Base-by-base conservation (phyloP, 2,797 vertebrate species). In the Cirrhinus molitorella region DNA sequence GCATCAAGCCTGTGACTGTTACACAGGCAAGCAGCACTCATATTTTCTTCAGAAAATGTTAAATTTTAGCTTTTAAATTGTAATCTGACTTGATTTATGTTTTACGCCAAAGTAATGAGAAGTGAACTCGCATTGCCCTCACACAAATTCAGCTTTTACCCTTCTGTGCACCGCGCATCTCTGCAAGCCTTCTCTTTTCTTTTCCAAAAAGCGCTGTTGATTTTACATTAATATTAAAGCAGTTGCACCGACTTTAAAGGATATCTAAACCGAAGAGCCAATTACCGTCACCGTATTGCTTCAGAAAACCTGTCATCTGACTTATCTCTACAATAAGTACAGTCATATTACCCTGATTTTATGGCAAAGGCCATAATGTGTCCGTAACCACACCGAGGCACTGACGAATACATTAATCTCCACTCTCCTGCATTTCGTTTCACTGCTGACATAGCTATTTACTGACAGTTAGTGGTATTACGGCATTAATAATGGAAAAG, bases 401-500 rank as follows among this genome's bases (percentile, higher is more conserved):
- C 49, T 59, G 83, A 75, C 37, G 70, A 85, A 85, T 74, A 59
- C 78, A 85, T 78, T 72, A 85, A n/a, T 71, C 77, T 83, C 49
- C 61, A 31, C 28, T 40, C 72, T 76, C 78, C 53, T 78, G 71
- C 81, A 73, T 93, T 92, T 80, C 45, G 90, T 92, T 92, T 92
- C 92, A 94, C 51, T 49, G 92, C 94, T 94, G 94, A 95, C 92
- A 92, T 92, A 91, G 93, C 94, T 93, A 90, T 93, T 94, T 93
- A 91, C 93, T 93, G 94, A 93, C 93, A 92, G 90, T 92, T 89
- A 89, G 79, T 91, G 92, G 92, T 94, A 94, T 95, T 94, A 93
- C 90, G 88, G 90, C 94, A 94, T 95, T 93, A 95, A 95, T 95
- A 95, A 95, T 95, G 92, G 89, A 95, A 91, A 91, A 92, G 92